phyloP scores from a whole-genome alignment of 2,113 vertebrate genomes.

The Chionodraco myersi region DNA sequence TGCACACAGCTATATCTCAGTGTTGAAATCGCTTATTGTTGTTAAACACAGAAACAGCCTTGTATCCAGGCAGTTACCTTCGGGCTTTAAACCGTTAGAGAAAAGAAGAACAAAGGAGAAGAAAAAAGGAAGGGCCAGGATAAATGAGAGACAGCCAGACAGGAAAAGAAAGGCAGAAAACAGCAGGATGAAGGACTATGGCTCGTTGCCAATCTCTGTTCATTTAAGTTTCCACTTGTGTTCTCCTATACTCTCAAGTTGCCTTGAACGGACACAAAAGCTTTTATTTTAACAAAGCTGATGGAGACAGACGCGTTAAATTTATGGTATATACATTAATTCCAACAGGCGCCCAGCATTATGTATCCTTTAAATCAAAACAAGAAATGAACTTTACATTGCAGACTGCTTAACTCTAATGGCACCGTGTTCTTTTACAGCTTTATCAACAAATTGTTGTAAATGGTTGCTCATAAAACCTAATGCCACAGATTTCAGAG shows the following conservation, averaged over 20 bases:
- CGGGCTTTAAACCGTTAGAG: slow-evolving; percentile 35
- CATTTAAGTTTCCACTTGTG: slow-evolving; percentile 40
- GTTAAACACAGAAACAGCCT: slow-evolving; percentile 25
- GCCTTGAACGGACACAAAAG: slow-evolving; percentile 15
- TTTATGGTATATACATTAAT: neutral
- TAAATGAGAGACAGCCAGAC: slow-evolving; percentile 22
- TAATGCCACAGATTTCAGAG: slow-evolving; percentile 11
- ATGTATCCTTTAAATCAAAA: no score
- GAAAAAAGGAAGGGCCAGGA: slow-evolving; percentile 22
- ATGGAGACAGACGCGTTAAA: slow-evolving; percentile 33
- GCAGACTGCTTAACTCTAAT: neutral
- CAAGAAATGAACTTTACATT: neutral
- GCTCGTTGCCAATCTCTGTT: slow-evolving; percentile 30
- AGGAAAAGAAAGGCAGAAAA: slow-evolving; percentile 27
- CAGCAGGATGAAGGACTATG: slow-evolving; percentile 32
- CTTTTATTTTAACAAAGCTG: slow-evolving; percentile 21
- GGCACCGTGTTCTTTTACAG: slow-evolving; percentile 2
- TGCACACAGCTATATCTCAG: slow-evolving; percentile 28
- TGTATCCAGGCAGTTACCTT: slow-evolving; percentile 42
- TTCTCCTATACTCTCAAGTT: slow-evolving; percentile 57
- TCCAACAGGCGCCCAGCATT: neutral
- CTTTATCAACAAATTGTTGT: slow-evolving; percentile 23
- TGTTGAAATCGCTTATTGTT: slow-evolving; percentile 39
- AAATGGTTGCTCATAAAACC: slow-evolving; percentile 39
- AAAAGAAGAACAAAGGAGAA: slow-evolving; percentile 23